Evolutionary conservation across 2,797 vertebrate species (phyloP).

Genomic region (Acestrorhynchus altus): DNA sequence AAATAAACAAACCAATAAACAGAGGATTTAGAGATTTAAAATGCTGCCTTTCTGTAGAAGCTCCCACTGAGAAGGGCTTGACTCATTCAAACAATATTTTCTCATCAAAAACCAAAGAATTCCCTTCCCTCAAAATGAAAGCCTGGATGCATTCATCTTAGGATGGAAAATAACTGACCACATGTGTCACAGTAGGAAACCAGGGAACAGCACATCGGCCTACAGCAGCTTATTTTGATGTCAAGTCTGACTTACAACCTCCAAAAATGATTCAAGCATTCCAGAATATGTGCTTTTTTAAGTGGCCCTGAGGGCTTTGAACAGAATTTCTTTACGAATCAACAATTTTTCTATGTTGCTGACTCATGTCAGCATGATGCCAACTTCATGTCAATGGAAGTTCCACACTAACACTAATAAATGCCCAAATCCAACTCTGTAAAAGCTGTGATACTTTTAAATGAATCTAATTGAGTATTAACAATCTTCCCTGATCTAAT

Average conservation of each 20-base stretch:
- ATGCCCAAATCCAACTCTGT: not conserved
- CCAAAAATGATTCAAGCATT: conserved; percentile 19
- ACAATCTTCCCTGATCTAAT: conserved; percentile 11
- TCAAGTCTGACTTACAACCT: conserved; percentile 19
- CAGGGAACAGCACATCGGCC: conserved; percentile 1
- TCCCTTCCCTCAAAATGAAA: conserved; percentile 1
- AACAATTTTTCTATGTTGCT: not conserved
- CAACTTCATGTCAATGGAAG: not conserved
- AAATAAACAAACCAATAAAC: not conserved
- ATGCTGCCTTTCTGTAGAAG: not conserved
- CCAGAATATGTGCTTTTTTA: conserved; percentile 32
- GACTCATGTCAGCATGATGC: no score
- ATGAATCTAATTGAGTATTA: not conserved
- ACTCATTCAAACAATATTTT: conserved; percentile 17
- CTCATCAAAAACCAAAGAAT: conserved; percentile 31
- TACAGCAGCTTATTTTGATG: conserved; percentile 28
- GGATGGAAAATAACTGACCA: conserved; percentile 15
- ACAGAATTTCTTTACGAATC: conserved; percentile 24
- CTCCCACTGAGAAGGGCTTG: not conserved
- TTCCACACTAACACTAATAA: not conserved
- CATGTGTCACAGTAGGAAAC: conserved; percentile 4
- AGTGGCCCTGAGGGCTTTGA: conserved; percentile 13
- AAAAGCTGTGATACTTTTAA: conserved; percentile 3
- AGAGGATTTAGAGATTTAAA: not conserved
- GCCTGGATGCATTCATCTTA: conserved; percentile 17